Evolutionary conservation across 2,888 invertebrate genomes (phyloP).

Genomic region (Diploptera punctata): DNA sequence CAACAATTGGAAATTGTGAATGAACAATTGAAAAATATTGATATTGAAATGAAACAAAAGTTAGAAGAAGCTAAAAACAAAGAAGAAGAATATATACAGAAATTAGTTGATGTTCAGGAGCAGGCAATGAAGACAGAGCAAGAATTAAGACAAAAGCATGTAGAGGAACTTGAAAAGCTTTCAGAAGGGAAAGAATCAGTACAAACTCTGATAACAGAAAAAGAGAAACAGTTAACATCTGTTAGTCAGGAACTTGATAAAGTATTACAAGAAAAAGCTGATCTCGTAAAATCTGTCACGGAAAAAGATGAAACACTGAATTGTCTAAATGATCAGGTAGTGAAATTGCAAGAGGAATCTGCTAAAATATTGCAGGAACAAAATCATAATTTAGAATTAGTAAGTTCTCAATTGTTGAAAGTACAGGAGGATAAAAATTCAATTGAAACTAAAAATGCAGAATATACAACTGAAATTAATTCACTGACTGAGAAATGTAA

Average conservation of each 20-base stretch:
- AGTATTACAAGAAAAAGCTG: slow-evolving; percentile 35
- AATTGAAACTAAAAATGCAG: slow-evolving; percentile 26
- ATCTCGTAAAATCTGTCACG: slow-evolving; percentile 45
- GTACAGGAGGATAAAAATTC: slow-evolving; percentile 53
- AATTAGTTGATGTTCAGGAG: slow-evolving; percentile 57
- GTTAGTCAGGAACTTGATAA: slow-evolving; percentile 55
- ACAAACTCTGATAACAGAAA: slow-evolving; percentile 43
- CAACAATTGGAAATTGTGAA: slow-evolving; percentile 55
- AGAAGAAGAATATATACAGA: slow-evolving; percentile 37
- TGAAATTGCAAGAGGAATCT: slow-evolving; percentile 52
- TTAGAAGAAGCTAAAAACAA: slow-evolving; percentile 30
- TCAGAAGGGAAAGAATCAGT: slow-evolving; percentile 41
- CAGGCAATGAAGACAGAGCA: slow-evolving; percentile 60
- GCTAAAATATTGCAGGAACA: slow-evolving; percentile 45
- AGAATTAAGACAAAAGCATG: slow-evolving; percentile 59
- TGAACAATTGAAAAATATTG: slow-evolving; percentile 30
- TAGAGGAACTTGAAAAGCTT: slow-evolving; percentile 50
- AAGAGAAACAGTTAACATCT: slow-evolving; percentile 57
- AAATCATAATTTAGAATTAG: slow-evolving; percentile 46
- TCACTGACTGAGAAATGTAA: slow-evolving; percentile 52
- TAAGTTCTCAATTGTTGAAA: slow-evolving; percentile 47
- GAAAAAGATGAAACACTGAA: slow-evolving; percentile 61
- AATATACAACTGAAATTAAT: slow-evolving; percentile 17
- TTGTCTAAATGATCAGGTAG: slow-evolving; percentile 55
- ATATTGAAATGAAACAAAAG: slow-evolving; percentile 34